Conservation (phyloP, 2,888 invertebrate species). For the Epirrita christyi region DNA sequence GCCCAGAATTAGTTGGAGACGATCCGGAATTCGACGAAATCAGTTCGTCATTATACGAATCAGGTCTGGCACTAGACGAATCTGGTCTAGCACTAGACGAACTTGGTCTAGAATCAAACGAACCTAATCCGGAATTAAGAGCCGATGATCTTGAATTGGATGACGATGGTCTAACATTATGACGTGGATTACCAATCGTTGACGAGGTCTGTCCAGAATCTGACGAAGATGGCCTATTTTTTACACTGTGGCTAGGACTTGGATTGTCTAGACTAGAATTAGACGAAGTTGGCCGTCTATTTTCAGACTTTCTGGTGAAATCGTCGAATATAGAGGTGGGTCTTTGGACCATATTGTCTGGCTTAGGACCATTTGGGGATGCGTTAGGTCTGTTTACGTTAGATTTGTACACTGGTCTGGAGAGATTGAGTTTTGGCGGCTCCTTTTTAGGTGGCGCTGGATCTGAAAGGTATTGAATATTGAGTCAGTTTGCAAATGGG, state of each 20-base stretch:
- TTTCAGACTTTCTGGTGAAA: background rate
- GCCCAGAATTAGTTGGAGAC: background rate
- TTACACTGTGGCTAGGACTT: background rate
- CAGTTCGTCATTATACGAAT: conserved; percentile 4
- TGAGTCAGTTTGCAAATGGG: background rate
- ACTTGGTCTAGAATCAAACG: conserved; percentile 6
- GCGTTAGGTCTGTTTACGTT: conserved; percentile 7
- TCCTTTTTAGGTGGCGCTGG: conserved; percentile 55
- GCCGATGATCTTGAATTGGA: background rate
- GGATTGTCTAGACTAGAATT: conserved; percentile 1
- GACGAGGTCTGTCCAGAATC: background rate
- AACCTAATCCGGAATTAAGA: background rate
- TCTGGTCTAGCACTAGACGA: conserved; percentile 5
- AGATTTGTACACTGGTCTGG: conserved; percentile 8
- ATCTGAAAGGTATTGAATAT: conserved; percentile 40
- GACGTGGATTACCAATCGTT: conserved; percentile 12
- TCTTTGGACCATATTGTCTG: conserved; percentile 11
- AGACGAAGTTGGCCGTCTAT: conserved; percentile 3
- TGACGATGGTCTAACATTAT: background rate
- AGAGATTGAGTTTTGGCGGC: conserved; percentile 21
- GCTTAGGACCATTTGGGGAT: background rate
- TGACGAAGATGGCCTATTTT: conserved; percentile 4
- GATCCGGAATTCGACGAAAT: conserved; percentile 1
- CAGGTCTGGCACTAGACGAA: conserved; percentile 4
- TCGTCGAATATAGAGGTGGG: conserved; percentile 33